Evolutionary conservation across 2,797 vertebrate genomes (phyloP).

Genomic region (Mormyrus proboscirostris): DNA sequence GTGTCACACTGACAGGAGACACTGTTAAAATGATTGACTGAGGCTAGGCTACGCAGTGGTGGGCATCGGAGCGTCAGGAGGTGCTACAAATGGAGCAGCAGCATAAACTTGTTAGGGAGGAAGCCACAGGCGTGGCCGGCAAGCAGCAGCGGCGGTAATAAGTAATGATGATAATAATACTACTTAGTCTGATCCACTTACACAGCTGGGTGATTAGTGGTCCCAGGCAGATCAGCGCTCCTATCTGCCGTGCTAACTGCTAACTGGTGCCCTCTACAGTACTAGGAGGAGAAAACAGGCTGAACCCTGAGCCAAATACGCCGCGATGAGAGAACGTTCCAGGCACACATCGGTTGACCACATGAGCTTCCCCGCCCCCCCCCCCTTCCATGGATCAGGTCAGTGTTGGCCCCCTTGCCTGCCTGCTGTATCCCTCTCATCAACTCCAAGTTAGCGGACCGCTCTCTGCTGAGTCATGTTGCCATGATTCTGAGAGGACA

Average conservation of each 20-base stretch:
- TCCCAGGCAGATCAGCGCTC: neutral
- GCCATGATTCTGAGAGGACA: neutral
- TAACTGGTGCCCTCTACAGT: neutral
- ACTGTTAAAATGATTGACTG: neutral
- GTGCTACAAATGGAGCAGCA: neutral
- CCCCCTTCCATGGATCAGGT: neutral
- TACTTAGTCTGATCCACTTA: constrained; percentile 2
- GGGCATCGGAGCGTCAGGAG: neutral
- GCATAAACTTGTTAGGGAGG: neutral
- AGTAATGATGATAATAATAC: neutral
- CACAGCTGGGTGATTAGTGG: constrained; percentile 10
- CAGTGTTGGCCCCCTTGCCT: neutral
- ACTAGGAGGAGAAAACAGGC: neutral
- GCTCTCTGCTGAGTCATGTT: neutral
- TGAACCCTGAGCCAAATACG: neutral
- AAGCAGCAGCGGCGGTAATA: neutral
- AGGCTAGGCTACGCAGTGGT: neutral
- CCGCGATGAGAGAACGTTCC: neutral
- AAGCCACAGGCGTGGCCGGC: neutral
- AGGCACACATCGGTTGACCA: neutral
- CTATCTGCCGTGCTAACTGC: neutral
- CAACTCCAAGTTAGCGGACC: neutral
- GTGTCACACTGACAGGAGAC: neutral
- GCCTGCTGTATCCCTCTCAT: neutral
- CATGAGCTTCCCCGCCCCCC: neutral